Evolutionary conservation across 2,888 invertebrate species (phyloP).

Genomic region (Drosophila formosana): DNA sequence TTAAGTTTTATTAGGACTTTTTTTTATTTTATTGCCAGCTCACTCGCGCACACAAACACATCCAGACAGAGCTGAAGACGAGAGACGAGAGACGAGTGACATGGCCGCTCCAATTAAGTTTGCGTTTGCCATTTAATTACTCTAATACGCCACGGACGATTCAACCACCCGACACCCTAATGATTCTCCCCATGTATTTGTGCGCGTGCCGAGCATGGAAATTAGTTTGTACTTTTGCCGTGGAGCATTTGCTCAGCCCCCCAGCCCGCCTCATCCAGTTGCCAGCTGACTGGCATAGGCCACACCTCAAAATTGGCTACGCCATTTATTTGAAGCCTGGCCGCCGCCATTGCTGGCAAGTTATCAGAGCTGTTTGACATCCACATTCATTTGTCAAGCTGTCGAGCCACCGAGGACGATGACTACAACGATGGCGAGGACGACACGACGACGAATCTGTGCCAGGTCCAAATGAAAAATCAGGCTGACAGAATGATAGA

Average conservation of each 20-base stretch:
- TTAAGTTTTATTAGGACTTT: constrained; percentile 76
- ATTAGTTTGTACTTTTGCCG: constrained; percentile 70
- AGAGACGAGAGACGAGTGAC: constrained; percentile 29
- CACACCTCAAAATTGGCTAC: constrained; percentile 71
- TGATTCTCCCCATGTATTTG: constrained; percentile 47
- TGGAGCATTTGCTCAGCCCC: constrained; percentile 2
- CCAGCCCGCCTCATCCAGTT: constrained; percentile 12
- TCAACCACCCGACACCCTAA: constrained; percentile 29
- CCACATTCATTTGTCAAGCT: constrained; percentile 79
- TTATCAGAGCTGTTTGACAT: constrained; percentile 82
- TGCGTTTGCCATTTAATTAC: constrained; percentile 83
- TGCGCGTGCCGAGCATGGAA: constrained; percentile 78
- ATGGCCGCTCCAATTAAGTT: constrained; percentile 79
- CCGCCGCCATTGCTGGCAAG: constrained; percentile 73
- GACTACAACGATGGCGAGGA: constrained; percentile 6
- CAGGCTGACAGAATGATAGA: constrained; percentile 38
- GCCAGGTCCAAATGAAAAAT: constrained; percentile 60
- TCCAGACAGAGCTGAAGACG: neutral
- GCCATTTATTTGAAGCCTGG: constrained; percentile 68
- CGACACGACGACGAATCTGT: constrained; percentile 57
- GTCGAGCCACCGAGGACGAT: constrained; percentile 44
- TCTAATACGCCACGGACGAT: constrained; percentile 69
- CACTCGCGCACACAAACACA: constrained; percentile 31
- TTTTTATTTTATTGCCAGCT: constrained; percentile 74
- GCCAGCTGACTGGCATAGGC: constrained; percentile 32